Conservation (phyloP, 2,113 vertebrate genomes). For the Chauna torquata region DNA sequence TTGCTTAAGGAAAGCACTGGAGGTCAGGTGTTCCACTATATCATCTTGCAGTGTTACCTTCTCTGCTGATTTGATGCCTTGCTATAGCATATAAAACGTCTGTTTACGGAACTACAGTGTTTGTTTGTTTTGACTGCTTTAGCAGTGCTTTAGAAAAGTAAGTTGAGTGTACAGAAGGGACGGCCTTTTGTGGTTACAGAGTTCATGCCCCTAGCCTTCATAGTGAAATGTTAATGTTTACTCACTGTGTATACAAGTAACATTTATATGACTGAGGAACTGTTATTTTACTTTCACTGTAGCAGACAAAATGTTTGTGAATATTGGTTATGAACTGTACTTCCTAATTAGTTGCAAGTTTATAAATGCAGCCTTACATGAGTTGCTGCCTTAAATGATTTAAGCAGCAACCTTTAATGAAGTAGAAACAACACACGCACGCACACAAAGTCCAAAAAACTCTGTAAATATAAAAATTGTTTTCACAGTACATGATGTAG, state of each 20-base stretch:
- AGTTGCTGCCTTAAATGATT: background rate
- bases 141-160: background rate
- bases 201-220: background rate
- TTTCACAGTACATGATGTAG: background rate
- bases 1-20: background rate
- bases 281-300: background rate
- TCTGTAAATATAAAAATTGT: background rate
- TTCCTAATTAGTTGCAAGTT: background rate
- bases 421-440: too few species aligned
- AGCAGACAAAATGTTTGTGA: background rate
- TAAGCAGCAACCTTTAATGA: background rate
- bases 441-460: background rate
- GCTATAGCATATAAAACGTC: background rate
- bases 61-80: background rate
- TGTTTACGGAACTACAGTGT: background rate
- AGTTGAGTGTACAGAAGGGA: background rate
- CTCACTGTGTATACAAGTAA: background rate
- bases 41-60: background rate
- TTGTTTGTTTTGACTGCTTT: background rate
- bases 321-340: background rate
- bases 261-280: background rate
- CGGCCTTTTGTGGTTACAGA: background rate
- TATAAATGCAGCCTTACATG: background rate
- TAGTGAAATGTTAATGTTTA: background rate
- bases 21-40: background rate